These are phyloP conservation scores for Enteromius radiatus DNA, from an alignment of 2,797 vertebrate species.

Conservation along the genomic window DNA sequence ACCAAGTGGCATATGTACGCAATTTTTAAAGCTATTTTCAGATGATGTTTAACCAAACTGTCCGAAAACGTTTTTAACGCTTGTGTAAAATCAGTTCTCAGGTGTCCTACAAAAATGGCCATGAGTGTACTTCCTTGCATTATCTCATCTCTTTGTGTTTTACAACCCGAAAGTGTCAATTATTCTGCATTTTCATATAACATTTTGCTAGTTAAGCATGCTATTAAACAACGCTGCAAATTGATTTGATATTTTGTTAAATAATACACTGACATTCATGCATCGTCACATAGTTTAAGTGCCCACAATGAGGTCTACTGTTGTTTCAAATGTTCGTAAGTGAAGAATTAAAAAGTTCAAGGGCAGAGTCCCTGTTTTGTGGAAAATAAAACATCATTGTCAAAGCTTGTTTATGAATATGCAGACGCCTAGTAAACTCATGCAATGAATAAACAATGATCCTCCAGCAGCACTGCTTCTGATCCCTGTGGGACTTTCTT, in stretches of 20 bases:
- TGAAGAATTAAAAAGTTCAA: slow-evolving; percentile 24
- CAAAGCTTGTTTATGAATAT: slow-evolving; percentile 29
- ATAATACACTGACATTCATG: not conserved
- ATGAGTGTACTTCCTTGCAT: not conserved
- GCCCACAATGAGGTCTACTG: not conserved
- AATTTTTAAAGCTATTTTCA: not conserved
- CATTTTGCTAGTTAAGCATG: not conserved
- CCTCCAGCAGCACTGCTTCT: not conserved
- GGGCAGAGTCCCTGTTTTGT: not conserved
- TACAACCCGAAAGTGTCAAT: not conserved
- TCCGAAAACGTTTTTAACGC: not conserved
- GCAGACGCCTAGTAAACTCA: slow-evolving; percentile 11
- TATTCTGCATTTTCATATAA: not conserved
- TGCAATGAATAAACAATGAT: slow-evolving; percentile 25
- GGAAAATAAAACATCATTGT: slow-evolving; percentile 22
- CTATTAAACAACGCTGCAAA: not conserved
- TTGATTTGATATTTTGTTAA: not conserved
- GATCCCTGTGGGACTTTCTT: slow-evolving; percentile 11
- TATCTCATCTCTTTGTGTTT: not conserved
- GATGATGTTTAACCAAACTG: not conserved
- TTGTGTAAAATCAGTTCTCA: not conserved
- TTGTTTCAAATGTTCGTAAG: not conserved
- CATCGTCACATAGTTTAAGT: not conserved
- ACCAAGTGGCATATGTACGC: not conserved
- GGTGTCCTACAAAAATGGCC: not conserved